Base-by-base conservation (phyloP, 2,113 vertebrate genomes). In the Cyanoramphus novaezelandiae region DNA sequence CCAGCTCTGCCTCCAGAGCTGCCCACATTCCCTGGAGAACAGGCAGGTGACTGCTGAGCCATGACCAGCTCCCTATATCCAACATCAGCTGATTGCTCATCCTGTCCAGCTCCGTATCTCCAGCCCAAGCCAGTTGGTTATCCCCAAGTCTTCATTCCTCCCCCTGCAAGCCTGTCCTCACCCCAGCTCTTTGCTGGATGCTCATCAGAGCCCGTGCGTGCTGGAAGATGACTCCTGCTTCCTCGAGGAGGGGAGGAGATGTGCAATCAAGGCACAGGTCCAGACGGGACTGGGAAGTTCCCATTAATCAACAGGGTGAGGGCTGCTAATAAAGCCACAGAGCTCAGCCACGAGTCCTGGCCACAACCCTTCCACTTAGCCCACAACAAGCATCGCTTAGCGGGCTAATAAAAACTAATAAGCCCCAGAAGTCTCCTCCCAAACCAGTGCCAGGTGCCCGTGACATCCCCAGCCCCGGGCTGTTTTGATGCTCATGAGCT, bases 161-260 rank as follows among this genome's bases (percentile, higher is more conserved):
- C 27, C 11, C 5, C 41, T 13, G 6, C 0, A 4, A 68, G 33
- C 2, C 59, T 8, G 1, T 13, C 28, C 52, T 35, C 52, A 13
- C 28, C 90, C 65, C 46, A 0, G 39, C 43, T 28, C 80, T 50
- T 43, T 0, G 6, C 24, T 24, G 35, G 86, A 13, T 16, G 53
- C 27, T 67, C 68, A 1, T 17, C 47, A 21, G 52, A 52, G 67
- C 59, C 85, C 6, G 23, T 8, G 31, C 7, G 4, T n/a, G 35
- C 67, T n/a, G 59, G 79, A 82, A 33, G 65, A 47, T 1, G 4
- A 29, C 2, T 4, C 13, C 33, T 4, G 4, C 52, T 28, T 53
- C 67, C 69, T 35, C 10, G 0, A 49, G 83, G 47, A 43, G 8
- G 39, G 68, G 88, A 47, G 19, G 84, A 11, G 80, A 23, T 49